These are phyloP conservation scores for Eubucco bourcierii DNA, from an alignment of 2,113 vertebrate genomes.

Conservation along the genomic window DNA sequence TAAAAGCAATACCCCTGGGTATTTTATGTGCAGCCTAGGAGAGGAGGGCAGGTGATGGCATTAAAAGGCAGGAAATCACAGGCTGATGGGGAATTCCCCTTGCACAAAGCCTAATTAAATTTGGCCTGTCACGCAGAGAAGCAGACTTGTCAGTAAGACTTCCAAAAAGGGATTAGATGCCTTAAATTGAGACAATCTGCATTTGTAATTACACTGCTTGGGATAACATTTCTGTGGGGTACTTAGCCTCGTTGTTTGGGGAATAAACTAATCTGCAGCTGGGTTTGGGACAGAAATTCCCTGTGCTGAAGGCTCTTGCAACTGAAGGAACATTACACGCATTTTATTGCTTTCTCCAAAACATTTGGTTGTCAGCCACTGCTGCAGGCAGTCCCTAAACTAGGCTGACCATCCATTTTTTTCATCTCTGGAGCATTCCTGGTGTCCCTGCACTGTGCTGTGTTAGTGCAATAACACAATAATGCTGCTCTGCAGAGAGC, in stretches of 20 bases:
- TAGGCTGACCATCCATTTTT: neutral
- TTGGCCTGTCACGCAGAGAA: slow-evolving; percentile 10
- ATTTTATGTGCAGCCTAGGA: neutral
- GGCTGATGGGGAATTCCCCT: neutral
- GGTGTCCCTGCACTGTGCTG: neutral
- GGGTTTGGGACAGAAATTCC: neutral
- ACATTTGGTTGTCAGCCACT: neutral
- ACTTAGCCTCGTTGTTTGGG: neutral
- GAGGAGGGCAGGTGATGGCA: neutral
- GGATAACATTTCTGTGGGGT: neutral
- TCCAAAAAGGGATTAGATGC: slow-evolving; percentile 13
- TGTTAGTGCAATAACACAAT: fast-evolving
- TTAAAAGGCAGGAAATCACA: neutral
- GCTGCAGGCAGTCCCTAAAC: neutral
- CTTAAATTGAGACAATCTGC: neutral
- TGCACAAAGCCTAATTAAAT: slow-evolving; percentile 31
- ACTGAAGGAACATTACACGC: neutral
- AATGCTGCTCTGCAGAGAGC: neutral
- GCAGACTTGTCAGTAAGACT: slow-evolving; percentile 5
- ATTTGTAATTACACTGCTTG: slow-evolving; percentile 24
- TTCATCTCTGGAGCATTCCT: neutral
- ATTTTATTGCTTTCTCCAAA: neutral
- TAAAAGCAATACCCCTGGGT: neutral
- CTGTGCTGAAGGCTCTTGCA: neutral
- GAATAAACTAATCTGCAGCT: slow-evolving; percentile 5